These are phyloP conservation scores for Corvus moneduloides DNA, from an alignment of 2,113 vertebrate species.

Conservation along the genomic window DNA sequence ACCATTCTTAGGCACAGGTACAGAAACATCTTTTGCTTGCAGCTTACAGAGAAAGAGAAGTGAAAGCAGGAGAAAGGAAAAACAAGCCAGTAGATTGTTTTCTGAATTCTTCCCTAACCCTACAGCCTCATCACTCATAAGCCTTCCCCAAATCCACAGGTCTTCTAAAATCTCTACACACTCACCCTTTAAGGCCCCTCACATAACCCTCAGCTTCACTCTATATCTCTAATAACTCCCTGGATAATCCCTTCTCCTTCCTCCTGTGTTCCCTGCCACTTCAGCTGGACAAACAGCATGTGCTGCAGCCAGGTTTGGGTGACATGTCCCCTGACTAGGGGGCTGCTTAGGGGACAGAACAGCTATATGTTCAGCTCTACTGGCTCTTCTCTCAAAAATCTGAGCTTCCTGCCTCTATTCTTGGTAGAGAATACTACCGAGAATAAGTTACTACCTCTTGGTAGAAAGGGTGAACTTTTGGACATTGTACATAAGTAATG, in stretches of 20 bases:
- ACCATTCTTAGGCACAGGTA: neutral
- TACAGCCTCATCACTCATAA: neutral
- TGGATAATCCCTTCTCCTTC: neutral
- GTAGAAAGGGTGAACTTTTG: neutral
- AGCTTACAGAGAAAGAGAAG: neutral
- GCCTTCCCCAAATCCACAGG: neutral
- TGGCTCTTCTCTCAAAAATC: neutral
- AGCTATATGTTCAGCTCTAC: neutral
- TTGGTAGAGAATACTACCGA: no score
- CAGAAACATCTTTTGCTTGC: neutral
- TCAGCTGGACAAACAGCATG: neutral
- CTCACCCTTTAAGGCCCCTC: neutral
- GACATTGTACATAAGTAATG: neutral
- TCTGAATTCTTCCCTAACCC: neutral
- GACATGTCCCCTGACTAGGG: fast-evolving
- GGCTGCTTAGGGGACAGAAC: neutral
- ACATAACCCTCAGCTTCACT: neutral
- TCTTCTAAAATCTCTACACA: neutral
- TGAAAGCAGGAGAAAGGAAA: neutral
- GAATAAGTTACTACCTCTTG: neutral
- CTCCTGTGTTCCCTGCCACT: fast-evolving
- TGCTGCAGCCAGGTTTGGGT: neutral
- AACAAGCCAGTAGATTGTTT: neutral
- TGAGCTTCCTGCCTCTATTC: neutral
- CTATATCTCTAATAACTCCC: neutral